Base-by-base conservation (phyloP, 2,888 invertebrate genomes). In the Syrista parreyssii region DNA sequence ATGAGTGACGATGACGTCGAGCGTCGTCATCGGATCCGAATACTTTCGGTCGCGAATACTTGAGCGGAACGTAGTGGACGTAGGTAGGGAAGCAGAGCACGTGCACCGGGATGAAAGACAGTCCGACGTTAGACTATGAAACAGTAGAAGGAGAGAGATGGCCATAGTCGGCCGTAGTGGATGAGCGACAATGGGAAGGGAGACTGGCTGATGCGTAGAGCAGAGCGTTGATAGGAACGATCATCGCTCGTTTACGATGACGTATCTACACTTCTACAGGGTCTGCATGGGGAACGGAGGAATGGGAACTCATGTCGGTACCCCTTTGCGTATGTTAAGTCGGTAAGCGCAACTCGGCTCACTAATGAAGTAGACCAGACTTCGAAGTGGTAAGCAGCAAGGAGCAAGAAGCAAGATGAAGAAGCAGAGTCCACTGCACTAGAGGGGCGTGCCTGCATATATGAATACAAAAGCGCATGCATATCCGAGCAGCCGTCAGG, bases 381-480 rank as follows among this genome's bases (percentile, higher is more conserved):
- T 69, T 76, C 74, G 12, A 31, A 31, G 71, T 33, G 71, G 71
- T 71, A 33, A 31, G 71, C 71, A 33, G 33, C 71, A 71, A 31
- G 80, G 80, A 80, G 82, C 85, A 86, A 88, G 84, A 88, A 88
- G 84, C 82, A 68, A 68, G 78, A 78, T 30, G 55, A 68, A 74
- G 75, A 81, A 75, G 71, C 76, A 40, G 68, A 78, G 80, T 79
- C 80, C 73, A 82, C 82, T 84, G 84, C 84, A 88, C 88, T 86
- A 87, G 85, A 84, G 86, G 86, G 89, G 89, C 88, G 88, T 88
- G 89, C 87, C 85, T 78, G 88, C 84, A 89, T 89, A 87, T 81
- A 89, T 89, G 88, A 89, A 89, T 89, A 89, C 84, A 86, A 87
- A 87, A 86, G 55, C 23, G 55, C 55, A 55, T 55, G 55, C 55